Conservation (phyloP, 2,888 invertebrate genomes). For the Elmis aenea region DNA sequence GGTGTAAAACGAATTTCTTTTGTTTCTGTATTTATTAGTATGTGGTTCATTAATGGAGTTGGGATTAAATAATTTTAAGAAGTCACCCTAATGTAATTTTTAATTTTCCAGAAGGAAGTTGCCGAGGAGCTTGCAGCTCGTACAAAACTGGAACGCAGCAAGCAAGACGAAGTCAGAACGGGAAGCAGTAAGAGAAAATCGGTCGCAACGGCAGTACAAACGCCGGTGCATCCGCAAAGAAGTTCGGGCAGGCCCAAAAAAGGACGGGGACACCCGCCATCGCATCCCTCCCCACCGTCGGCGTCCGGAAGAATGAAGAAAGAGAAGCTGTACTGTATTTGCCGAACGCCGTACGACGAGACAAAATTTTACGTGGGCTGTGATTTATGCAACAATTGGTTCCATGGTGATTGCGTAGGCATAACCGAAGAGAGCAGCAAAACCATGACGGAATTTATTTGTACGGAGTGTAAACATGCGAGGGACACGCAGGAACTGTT, state of each 20-base stretch:
- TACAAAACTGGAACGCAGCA: slow-evolving; percentile 66
- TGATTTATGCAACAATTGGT: slow-evolving; percentile 97
- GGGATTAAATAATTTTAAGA: no score
- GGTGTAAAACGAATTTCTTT: slow-evolving; percentile 1
- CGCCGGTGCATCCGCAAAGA: slow-evolving; percentile 38
- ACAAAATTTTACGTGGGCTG: slow-evolving; percentile 98
- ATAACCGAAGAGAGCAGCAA: slow-evolving; percentile 90
- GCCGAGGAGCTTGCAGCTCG: slow-evolving; percentile 66
- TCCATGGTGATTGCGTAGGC: slow-evolving; percentile 94
- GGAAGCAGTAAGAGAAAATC: slow-evolving; percentile 55
- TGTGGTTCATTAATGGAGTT: no score
- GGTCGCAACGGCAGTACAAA: slow-evolving; percentile 35
- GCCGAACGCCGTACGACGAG: slow-evolving; percentile 92
- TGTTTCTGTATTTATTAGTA: no score
- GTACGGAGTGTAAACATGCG: slow-evolving; percentile 79
- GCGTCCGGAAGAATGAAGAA: slow-evolving; percentile 47
- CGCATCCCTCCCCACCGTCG: slow-evolving; percentile 14
- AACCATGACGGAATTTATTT: slow-evolving; percentile 84
- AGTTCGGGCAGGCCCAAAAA: slow-evolving; percentile 9
- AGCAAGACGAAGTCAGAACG: slow-evolving; percentile 54
- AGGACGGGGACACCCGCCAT: neutral
- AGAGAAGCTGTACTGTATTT: slow-evolving; percentile 84
- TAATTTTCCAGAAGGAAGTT: slow-evolving; percentile 60
- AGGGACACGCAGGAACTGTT: slow-evolving; percentile 88
- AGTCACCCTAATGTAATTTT: neutral